Evolutionary conservation across 1,140 invertebrate genomes (phyloP).

Genomic region (Pseudoatta argentina): DNA sequence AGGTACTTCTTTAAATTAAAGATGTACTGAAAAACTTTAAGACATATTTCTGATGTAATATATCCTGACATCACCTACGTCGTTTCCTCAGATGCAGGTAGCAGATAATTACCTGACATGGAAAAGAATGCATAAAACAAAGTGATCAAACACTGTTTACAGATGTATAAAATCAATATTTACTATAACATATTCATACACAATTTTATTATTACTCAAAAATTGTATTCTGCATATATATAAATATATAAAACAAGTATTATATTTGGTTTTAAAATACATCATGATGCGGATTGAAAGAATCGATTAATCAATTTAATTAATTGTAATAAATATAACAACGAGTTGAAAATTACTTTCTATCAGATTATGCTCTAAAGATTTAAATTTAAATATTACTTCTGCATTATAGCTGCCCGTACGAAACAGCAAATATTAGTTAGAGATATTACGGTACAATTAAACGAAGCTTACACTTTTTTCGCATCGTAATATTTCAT

Average conservation of each 20-base stretch:
- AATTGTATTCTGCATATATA: not conserved
- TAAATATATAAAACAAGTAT: not conserved
- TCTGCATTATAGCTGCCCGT: not conserved
- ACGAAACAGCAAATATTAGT: conserved; percentile 13
- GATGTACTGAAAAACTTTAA: conserved; percentile 32
- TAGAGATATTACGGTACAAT: conserved; percentile 21
- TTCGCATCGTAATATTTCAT: conserved; percentile 52
- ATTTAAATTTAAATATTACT: not conserved
- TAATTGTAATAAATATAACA: conserved; percentile 8
- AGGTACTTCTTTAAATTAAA: conserved; percentile 55
- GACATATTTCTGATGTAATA: conserved; percentile 24
- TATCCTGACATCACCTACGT: not conserved
- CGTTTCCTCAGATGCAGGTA: not conserved
- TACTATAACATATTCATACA: not conserved
- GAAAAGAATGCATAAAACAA: not conserved
- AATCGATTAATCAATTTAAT: conserved; percentile 12
- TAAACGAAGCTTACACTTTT: conserved; percentile 41
- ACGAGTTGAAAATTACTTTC: not conserved
- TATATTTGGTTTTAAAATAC: not conserved
- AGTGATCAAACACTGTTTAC: not conserved
- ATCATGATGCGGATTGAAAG: not conserved
- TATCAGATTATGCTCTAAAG: not conserved
- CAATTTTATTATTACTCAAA: not conserved
- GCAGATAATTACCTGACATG: not conserved
- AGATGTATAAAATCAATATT: not conserved